A percentile compares a stretch with the other conserved stretches of the same genome.
Evolutionary conservation across 92 coral and sea anemone genomes (phyloP).

Genomic region (Phenganax marumi): DNA sequence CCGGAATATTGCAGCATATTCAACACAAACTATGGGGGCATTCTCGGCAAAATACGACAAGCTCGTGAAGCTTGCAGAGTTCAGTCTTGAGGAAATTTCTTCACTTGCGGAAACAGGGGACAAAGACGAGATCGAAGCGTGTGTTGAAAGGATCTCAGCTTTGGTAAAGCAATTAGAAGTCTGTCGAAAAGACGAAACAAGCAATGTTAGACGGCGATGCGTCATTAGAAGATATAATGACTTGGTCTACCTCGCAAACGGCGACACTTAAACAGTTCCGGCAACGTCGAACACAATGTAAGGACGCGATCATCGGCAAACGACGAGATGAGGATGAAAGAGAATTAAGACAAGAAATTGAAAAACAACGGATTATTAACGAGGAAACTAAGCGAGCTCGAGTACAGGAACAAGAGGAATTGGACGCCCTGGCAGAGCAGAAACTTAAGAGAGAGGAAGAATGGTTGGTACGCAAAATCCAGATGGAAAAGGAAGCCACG

Average conservation of each 20-base stretch:
- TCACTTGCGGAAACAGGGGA: neutral
- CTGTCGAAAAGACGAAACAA: slow-evolving; percentile 18
- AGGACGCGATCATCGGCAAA: no score
- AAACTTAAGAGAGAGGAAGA: neutral
- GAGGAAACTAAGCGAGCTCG: no score
- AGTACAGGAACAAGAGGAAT: neutral
- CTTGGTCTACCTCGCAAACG: neutral
- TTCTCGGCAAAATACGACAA: neutral
- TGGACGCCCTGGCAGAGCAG: neutral
- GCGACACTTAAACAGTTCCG: neutral
- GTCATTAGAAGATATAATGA: neutral
- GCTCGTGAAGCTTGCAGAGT: neutral
- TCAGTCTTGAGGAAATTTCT: slow-evolving; percentile 1
- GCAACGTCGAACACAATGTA: no score
- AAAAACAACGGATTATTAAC: no score
- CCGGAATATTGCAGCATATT: no score
- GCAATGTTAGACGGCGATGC: neutral
- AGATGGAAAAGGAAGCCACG: neutral
- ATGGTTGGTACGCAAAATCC: neutral
- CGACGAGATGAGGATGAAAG: no score
- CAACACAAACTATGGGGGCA: neutral
- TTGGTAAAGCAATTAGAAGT: neutral
- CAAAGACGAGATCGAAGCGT: neutral
- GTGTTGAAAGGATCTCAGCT: neutral
- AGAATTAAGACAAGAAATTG: no score